A percentile compares a stretch with the other conserved stretches of the same genome.
Conservation (phyloP, 2,113 vertebrate genomes). For the Otocyon megalotis region DNA sequence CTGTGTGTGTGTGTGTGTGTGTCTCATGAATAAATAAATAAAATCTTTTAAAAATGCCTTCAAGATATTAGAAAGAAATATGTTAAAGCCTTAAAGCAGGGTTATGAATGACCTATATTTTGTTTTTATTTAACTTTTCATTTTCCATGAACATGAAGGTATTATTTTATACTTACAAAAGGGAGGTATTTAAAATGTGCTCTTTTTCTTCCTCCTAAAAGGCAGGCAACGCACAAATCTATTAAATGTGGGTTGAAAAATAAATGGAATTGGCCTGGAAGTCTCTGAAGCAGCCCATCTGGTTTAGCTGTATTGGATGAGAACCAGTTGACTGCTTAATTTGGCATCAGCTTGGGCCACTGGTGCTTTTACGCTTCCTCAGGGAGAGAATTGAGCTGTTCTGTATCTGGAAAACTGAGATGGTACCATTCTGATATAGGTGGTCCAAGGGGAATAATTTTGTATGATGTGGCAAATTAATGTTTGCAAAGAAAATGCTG, state of each 20-base stretch:
- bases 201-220: slow-evolving; percentile 55
- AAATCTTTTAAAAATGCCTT: neutral
- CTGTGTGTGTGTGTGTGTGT: too few relatives aligned
- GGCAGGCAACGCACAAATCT: slow-evolving; percentile 39
- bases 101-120: slow-evolving; percentile 41
- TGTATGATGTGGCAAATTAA: slow-evolving; percentile 63
- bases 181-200: slow-evolving; percentile 19
- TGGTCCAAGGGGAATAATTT: slow-evolving; percentile 49
- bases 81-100: slow-evolving; percentile 1
- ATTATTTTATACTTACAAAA: slow-evolving; percentile 49
- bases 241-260: slow-evolving; percentile 69
- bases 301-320: slow-evolving; percentile 65
- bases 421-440: slow-evolving; percentile 56
- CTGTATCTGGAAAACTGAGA: slow-evolving; percentile 59
- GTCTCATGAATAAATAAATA: too few relatives aligned
- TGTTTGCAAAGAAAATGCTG: slow-evolving; percentile 67
- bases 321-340: slow-evolving; percentile 65
- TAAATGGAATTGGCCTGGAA: slow-evolving; percentile 46
- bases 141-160: slow-evolving; percentile 44
- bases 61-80: slow-evolving; percentile 41
- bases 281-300: slow-evolving; percentile 57
- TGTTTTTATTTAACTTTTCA: slow-evolving; percentile 41
- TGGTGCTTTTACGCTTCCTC: slow-evolving; percentile 48
- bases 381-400: slow-evolving; percentile 48
- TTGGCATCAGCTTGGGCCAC: slow-evolving; percentile 58